These are phyloP conservation scores for Chinchilla lanigera DNA, from an alignment of 2,113 vertebrate genomes.

Conservation along the genomic window DNA sequence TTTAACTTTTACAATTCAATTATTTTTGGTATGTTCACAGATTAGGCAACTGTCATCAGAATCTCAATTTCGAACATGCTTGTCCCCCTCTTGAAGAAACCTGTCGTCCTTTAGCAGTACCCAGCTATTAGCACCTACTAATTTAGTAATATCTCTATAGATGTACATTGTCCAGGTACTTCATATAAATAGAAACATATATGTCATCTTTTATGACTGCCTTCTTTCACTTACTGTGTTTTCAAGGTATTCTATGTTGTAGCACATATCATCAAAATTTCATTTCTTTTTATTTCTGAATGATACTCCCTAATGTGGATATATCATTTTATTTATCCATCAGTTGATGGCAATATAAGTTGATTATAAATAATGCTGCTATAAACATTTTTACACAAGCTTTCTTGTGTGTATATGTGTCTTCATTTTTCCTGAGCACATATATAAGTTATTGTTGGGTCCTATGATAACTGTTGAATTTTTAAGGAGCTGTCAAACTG, in stretches of 20 bases:
- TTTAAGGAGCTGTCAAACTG: background rate
- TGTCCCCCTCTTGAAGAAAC: background rate
- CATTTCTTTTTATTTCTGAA: background rate
- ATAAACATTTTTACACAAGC: background rate
- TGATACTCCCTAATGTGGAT: background rate
- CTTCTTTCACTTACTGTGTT: background rate
- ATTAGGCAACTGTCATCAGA: background rate
- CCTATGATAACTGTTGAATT: background rate
- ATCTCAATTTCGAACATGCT: background rate
- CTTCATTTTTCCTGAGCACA: background rate
- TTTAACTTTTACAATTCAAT: background rate
- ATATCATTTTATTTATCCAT: background rate
- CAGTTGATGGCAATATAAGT: background rate
- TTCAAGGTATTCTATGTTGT: background rate
- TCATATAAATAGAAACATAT: background rate
- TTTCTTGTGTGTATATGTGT: background rate
- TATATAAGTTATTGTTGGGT: background rate
- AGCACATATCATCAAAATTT: background rate
- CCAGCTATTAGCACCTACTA: background rate
- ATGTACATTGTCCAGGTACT: background rate
- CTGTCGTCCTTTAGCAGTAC: background rate
- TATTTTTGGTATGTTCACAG: background rate
- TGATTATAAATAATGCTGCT: conserved; percentile 17
- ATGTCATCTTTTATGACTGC: background rate
- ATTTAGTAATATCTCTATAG: background rate